Base-by-base conservation (phyloP, 37 sponge, comb jelly and placozoan genomes). In the Chondrilla cf. caribensis region DNA sequence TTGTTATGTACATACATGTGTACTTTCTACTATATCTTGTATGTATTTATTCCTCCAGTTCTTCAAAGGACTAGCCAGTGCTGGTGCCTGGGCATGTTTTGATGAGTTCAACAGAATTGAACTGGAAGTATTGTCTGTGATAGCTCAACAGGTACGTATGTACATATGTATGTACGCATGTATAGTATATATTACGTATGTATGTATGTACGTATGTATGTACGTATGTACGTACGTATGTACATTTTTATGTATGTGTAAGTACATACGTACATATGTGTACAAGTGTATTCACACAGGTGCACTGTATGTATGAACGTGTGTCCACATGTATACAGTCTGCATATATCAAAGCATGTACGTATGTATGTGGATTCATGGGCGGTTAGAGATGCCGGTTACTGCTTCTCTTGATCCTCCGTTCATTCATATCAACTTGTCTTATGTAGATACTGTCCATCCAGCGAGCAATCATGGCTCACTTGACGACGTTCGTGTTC, bases 11-110 rank as follows among this genome's bases (percentile, higher is more conserved):
- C 28, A 33, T 0, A 28, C 47, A 2, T 36, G 47, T 37, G 37
- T 55, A 35, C 6, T 47, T 11, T 47, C 51, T 47, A 6, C 51
- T 11, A 47, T 47, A 47, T 47, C 18, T 17, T 24, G 8, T 38
- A 21, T 57, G 58, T 73, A 32, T 70, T 18, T 29, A 24, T 75
- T 25, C 24, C 70, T 39, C 51, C 40, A 88, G 88, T 97, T 97
- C 90, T 99, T 95, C 84, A 93, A 99, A 81, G 99, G 96, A 33
- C 88, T 98, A 42, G 99, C 96, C 32, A 90, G 89, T 57, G 87
- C 99, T 70, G 94, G 96, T 37, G 99, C 99, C 0, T 98, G 99
- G 99, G 92, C 99, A 17, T 98, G 99, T 83, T 98, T 98, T 81
- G 99, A 98, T 79, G 99, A 98, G 83, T 98, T 98, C 85, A 98